phyloP scores from a whole-genome alignment of 2,797 vertebrate species.

The Caiman crocodilus region DNA sequence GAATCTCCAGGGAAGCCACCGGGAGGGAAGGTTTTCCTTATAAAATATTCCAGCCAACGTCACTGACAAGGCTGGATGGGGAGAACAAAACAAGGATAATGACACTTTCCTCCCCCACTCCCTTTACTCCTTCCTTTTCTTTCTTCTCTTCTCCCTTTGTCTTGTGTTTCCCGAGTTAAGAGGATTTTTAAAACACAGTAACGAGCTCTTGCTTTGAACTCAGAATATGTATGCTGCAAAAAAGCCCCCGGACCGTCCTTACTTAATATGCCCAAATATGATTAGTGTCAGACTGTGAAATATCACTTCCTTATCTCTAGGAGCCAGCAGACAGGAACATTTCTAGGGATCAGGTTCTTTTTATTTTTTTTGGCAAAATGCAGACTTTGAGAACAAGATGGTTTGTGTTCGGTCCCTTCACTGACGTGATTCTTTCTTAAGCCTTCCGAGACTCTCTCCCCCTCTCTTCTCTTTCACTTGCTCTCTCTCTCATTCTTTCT shows the following conservation, averaged over 20 bases:
- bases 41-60: slow-evolving; percentile 8
- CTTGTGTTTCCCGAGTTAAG: slow-evolving; percentile 80
- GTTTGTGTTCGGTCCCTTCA: slow-evolving; percentile 21
- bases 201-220: slow-evolving; percentile 86
- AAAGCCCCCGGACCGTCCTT: slow-evolving; percentile 77
- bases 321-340: slow-evolving; percentile 82
- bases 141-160: slow-evolving; percentile 63
- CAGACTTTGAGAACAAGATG: slow-evolving; percentile 67
- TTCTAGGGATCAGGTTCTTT: slow-evolving; percentile 76
- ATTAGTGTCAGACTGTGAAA: slow-evolving; percentile 88
- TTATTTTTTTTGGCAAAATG: slow-evolving; percentile 62
- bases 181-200: slow-evolving; percentile 83
- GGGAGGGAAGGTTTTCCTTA: not conserved
- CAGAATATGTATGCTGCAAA: slow-evolving; percentile 77
- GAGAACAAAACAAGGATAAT: slow-evolving; percentile 50
- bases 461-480: not conserved
- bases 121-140: slow-evolving; percentile 27
- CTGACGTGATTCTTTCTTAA: slow-evolving; percentile 20
- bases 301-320: slow-evolving; percentile 86
- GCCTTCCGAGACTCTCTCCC: slow-evolving; percentile 19
- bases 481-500: slow-evolving; percentile 32
- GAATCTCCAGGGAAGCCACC: not conserved
- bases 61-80: slow-evolving; percentile 22
- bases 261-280: slow-evolving; percentile 86
- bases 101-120: not conserved